phyloP scores from a whole-genome alignment of 2,113 vertebrate genomes.

The Muscicapa adusta region DNA sequence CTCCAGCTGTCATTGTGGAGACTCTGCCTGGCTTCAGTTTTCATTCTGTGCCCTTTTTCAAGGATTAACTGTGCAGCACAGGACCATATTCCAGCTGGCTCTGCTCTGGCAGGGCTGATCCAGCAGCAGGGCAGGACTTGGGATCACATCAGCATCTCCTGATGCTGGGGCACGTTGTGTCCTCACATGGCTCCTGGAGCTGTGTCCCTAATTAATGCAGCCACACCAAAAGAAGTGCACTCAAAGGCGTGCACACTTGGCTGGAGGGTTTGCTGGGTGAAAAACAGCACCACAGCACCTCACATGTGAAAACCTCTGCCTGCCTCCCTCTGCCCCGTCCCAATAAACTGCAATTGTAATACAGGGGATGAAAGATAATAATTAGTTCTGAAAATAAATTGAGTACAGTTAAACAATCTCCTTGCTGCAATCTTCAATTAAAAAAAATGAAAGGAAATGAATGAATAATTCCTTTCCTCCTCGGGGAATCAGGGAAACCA shows the following conservation, averaged over 20 bases:
- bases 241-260: fast-evolving
- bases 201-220: not conserved
- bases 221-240: fast-evolving
- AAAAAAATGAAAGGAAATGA: conserved; percentile 29
- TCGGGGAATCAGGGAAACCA: not conserved
- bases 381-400: not conserved
- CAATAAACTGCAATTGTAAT: not conserved
- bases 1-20: not conserved
- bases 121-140: not conserved
- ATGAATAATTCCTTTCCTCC: conserved; percentile 9
- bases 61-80: conserved; percentile 13
- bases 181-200: not conserved
- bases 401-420: not conserved
- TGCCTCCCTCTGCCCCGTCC: not conserved
- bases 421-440: conserved; percentile 7
- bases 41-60: not conserved
- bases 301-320: not conserved
- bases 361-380: not conserved
- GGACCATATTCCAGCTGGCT: conserved; percentile 1
- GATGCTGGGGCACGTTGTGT: fast-evolving
- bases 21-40: not conserved
- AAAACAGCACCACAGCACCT: not conserved
- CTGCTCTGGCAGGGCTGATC: not conserved
- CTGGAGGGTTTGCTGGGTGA: not conserved
- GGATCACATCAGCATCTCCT: not conserved